These are phyloP conservation scores for Tyrannus savana DNA, from an alignment of 2,113 vertebrate species.

Conservation along the genomic window DNA sequence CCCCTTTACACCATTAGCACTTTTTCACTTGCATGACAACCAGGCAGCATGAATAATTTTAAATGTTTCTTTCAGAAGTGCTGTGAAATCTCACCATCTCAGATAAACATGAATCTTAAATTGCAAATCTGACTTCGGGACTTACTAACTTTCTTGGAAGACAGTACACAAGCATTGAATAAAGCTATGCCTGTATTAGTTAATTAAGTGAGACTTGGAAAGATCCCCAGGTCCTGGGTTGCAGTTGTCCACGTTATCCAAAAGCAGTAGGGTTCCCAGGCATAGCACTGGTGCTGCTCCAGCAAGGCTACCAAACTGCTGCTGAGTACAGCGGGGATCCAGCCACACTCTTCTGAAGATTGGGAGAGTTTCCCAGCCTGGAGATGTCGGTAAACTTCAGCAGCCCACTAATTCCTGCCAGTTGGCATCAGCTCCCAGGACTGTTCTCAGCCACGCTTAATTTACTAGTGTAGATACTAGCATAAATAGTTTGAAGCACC, in stretches of 20 bases:
- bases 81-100: neutral
- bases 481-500: neutral
- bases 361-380: neutral
- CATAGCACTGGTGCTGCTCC: neutral
- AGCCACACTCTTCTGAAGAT: neutral
- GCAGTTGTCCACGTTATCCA: neutral
- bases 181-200: neutral
- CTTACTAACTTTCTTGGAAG: neutral
- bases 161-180: neutral
- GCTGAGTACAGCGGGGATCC: neutral
- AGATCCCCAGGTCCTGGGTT: neutral
- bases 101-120: neutral
- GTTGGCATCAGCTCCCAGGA: neutral
- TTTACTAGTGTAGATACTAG: neutral
- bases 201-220: neutral
- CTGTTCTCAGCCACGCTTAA: neutral
- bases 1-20: neutral
- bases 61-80: neutral
- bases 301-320: rapidly evolving
- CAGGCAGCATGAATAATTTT: neutral
- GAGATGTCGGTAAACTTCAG: neutral
- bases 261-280: neutral
- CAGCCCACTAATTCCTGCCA: neutral
- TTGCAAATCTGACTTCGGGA: neutral
- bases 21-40: neutral